Evolutionary conservation across 2,797 vertebrate genomes (phyloP), one percentile per base, ranked within the genome.

Genomic region (Protosalanx chinensis): DNA sequence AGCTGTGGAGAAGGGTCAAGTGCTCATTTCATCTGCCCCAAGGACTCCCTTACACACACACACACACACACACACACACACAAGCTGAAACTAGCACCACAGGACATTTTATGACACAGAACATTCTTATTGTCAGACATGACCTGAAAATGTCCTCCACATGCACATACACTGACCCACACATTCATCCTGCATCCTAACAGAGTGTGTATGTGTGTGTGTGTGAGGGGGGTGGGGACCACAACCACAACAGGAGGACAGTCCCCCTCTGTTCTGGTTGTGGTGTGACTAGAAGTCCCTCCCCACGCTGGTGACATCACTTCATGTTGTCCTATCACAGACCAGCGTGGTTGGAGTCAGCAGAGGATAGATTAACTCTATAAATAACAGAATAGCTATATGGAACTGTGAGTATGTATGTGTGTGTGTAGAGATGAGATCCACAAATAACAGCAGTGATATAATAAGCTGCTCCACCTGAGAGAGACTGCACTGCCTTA

Each of bases 361-460:
- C 37, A 41, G 37, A 41, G 37, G 6, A 41, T 8, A 41, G 37
- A 41, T 41, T 2, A 41, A 41, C 10, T 41, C 37, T 41, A 41
- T 41, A 41, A 41, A 41, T 41, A 41, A 41, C 37, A 41, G 10
- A 41, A 41, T 41, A 10, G 37, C 37, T 41, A 12, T 3, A 41
- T 41, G 37, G 37, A 41, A 12, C 8, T 41, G 37, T 41, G 37
- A 12, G 37, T 41, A 10, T 41, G 37, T 41, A 41, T 41, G 37
- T 41, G 37, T 41, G 37, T 41, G 37, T 41, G 37, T 85, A 88
- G 87, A 91, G 86, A 87, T 80, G 83, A 0, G 76, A 76, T 74
- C 80, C 73, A 93, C 94, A 93, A 94, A 95, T 95, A 93, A 95
- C 92, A 90, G 89, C 94, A 81, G 86, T 78, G 80, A 85, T 86